A percentile compares a stretch with the other conserved stretches of the same genome.
These are phyloP conservation scores for Cremastinae sp. DNA, from an alignment of 2,888 invertebrate genomes.

Conservation along the genomic window DNA sequence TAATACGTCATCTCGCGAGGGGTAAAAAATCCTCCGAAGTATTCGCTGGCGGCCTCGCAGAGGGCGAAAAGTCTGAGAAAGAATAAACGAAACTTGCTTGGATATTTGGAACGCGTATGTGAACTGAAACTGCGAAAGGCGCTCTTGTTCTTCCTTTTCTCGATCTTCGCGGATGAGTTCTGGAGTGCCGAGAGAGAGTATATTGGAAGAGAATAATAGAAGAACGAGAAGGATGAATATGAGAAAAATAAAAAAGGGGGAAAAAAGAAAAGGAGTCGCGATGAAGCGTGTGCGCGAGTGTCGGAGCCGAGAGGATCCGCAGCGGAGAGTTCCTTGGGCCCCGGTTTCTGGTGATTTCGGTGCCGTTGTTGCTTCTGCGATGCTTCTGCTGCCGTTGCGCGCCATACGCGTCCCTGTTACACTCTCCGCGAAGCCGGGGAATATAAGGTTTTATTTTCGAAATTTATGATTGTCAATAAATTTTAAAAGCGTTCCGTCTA, in stretches of 20 bases:
- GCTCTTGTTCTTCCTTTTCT: slow-evolving; percentile 15
- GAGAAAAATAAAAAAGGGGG: slow-evolving; percentile 47
- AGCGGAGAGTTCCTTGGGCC: slow-evolving; percentile 42
- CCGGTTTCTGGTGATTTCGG: slow-evolving; percentile 35
- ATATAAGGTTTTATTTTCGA: slow-evolving; percentile 81
- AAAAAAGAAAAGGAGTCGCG: slow-evolving; percentile 53
- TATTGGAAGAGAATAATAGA: slow-evolving; percentile 41
- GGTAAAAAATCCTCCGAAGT: too few species aligned
- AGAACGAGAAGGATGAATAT: slow-evolving; percentile 28
- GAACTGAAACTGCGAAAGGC: slow-evolving; percentile 25
- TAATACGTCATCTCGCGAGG: slow-evolving; percentile 12
- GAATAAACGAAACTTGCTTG: too few species aligned
- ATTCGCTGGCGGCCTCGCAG: too few species aligned
- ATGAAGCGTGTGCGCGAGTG: slow-evolving; percentile 37
- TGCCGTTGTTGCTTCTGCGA: slow-evolving; percentile 44
- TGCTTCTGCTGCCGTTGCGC: slow-evolving; percentile 52
- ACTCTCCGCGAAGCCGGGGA: slow-evolving; percentile 62
- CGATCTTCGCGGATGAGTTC: slow-evolving; percentile 36
- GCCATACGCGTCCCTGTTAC: slow-evolving; percentile 44
- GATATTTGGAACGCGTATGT: slow-evolving; percentile 7
- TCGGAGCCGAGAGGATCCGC: slow-evolving; percentile 7
- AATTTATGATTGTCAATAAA: slow-evolving; percentile 81
- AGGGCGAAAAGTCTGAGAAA: too few species aligned
- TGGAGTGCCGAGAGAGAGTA: slow-evolving; percentile 48
- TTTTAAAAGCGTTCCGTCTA: slow-evolving; percentile 81